Evolutionary conservation across 1,140 invertebrate genomes (phyloP).

Genomic region (Linepithema humile): DNA sequence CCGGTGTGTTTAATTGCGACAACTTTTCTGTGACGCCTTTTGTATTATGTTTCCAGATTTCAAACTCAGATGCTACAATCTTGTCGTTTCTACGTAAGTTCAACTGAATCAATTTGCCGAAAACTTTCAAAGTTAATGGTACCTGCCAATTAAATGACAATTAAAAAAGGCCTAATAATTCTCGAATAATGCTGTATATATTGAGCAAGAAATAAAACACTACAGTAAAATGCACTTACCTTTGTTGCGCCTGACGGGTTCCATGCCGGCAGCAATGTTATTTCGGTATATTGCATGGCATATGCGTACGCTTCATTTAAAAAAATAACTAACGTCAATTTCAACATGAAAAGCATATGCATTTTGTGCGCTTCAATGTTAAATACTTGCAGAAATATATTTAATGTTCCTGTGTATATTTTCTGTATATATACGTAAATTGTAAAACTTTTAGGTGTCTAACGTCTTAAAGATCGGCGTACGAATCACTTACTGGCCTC

Average conservation of each 20-base stretch:
- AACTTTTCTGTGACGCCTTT: slow-evolving; percentile 67
- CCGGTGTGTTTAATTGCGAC: slow-evolving; percentile 65
- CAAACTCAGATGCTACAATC: slow-evolving; percentile 81
- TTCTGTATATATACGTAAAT: neutral
- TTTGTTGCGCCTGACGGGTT: slow-evolving; percentile 46
- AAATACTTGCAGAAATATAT: slow-evolving; percentile 60
- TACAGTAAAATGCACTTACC: slow-evolving; percentile 40
- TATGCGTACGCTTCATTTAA: neutral
- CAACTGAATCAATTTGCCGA: slow-evolving; percentile 79
- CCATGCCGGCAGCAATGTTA: slow-evolving; percentile 70
- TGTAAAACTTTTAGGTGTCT: slow-evolving; percentile 63
- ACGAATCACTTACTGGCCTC: no score
- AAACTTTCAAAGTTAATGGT: slow-evolving; percentile 77
- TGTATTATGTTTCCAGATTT: slow-evolving; percentile 83
- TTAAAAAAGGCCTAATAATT: neutral
- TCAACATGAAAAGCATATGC: slow-evolving; percentile 65
- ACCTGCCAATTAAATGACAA: slow-evolving; percentile 66
- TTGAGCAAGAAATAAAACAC: neutral
- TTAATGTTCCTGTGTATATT: slow-evolving; percentile 72
- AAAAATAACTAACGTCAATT: slow-evolving; percentile 51
- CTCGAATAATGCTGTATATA: neutral
- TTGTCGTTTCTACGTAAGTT: slow-evolving; percentile 83
- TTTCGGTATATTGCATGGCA: slow-evolving; percentile 51
- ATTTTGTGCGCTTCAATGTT: slow-evolving; percentile 57
- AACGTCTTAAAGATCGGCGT: slow-evolving; percentile 53